phyloP scores from a whole-genome alignment of 2,113 vertebrate genomes.

The Psittacara wagleri region DNA sequence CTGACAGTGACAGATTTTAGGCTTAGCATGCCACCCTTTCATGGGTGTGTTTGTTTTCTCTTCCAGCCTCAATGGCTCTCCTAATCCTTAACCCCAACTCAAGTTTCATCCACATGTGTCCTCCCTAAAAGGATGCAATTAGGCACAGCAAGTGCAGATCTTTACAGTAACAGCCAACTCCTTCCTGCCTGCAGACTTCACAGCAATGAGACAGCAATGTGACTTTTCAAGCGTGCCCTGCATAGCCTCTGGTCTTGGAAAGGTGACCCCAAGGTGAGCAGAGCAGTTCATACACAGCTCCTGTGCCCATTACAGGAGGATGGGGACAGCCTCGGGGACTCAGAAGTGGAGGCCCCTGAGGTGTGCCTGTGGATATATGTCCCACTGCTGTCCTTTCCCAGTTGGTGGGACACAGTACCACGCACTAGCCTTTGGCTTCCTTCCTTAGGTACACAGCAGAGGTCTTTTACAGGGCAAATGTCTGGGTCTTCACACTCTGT shows the following conservation, averaged over 20 bases:
- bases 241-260: background rate
- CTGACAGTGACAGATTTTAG: constrained; percentile 61
- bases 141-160: background rate
- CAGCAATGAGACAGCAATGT: background rate
- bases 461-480: background rate
- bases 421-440: background rate
- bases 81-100: constrained; percentile 23
- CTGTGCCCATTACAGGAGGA: background rate
- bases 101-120: background rate
- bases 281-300: background rate
- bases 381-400: background rate
- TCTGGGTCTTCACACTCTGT: background rate
- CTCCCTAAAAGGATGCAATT: background rate
- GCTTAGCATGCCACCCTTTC: constrained; percentile 10
- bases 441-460: background rate
- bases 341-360: background rate
- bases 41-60: constrained; percentile 57
- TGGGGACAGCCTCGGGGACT: background rate
- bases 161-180: constrained; percentile 17
- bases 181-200: background rate
- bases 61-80: constrained; percentile 14
- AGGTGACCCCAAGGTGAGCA: background rate
- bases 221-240: background rate
- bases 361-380: background rate
- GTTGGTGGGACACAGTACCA: background rate